Percentiles rank a stretch among this genome's conserved stretches.
phyloP scores from a whole-genome alignment of 2,888 invertebrate genomes.

The Epirrhoe alternata region DNA sequence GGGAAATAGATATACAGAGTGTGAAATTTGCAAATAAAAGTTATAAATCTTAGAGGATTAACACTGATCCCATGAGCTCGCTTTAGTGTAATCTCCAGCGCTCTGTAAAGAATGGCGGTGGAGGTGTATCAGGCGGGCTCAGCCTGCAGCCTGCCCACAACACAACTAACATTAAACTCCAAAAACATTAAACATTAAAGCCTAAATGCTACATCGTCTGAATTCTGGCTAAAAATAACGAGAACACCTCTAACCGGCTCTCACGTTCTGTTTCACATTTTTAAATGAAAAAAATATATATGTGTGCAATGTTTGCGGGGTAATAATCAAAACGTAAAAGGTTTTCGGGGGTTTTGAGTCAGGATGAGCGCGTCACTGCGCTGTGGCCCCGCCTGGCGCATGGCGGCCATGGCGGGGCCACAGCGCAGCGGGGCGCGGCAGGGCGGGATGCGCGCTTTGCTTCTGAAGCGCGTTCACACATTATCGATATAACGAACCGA shows the following conservation, averaged over 20 bases:
- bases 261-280: neutral
- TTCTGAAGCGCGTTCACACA: neutral
- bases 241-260: neutral
- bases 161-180: too few species aligned
- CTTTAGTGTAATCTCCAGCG: conserved; percentile 39
- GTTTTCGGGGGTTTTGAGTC: conserved; percentile 11
- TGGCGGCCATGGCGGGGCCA: too few species aligned
- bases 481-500: conserved; percentile 5
- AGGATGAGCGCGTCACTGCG: neutral
- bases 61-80: conserved; percentile 29
- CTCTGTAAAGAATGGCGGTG: conserved; percentile 34
- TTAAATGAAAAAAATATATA: conserved; percentile 11
- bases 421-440: too few species aligned
- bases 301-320: conserved; percentile 24
- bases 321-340: conserved; percentile 28
- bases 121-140: conserved; percentile 14
- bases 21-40: conserved; percentile 46
- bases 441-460: too few species aligned
- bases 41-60: conserved; percentile 42
- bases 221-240: neutral
- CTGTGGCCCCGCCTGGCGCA: too few species aligned
- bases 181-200: too few species aligned
- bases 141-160: neutral
- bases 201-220: neutral
- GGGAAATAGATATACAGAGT: conserved; percentile 45